These are phyloP conservation scores for Spermophilus dauricus DNA, from an alignment of 2,113 vertebrate genomes.

Conservation along the genomic window DNA sequence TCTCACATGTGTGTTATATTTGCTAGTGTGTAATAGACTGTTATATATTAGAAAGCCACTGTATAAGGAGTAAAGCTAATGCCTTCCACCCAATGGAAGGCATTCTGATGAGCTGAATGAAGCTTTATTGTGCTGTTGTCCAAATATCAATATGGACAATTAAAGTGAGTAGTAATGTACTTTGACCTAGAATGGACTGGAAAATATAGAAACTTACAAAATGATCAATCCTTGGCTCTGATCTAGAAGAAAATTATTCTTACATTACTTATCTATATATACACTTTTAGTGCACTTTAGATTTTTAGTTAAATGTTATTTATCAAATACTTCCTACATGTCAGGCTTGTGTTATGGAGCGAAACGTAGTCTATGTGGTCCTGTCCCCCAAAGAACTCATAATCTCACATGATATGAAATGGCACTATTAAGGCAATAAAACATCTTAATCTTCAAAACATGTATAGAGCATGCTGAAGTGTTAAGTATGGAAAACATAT, in stretches of 20 bases:
- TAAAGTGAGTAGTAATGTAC: not conserved
- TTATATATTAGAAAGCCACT: not conserved
- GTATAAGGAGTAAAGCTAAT: not conserved
- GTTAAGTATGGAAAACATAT: not conserved
- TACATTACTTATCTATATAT: not conserved
- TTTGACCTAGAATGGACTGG: not conserved
- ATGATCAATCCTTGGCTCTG: not conserved
- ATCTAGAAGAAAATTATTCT: not conserved
- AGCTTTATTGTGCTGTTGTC: not conserved
- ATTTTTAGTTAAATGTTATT: not conserved
- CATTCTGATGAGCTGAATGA: not conserved
- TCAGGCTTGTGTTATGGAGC: not conserved
- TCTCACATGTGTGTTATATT: not conserved
- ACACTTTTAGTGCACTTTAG: not conserved
- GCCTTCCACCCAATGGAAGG: not conserved
- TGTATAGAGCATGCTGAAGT: not conserved
- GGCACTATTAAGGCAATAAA: not conserved
- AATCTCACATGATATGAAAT: not conserved
- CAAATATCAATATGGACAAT: not conserved
- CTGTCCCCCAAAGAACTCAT: not conserved
- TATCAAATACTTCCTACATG: not conserved
- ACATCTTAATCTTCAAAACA: not conserved
- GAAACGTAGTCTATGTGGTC: not conserved
- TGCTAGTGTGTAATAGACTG: not conserved
- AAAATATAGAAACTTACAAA: not conserved